phyloP scores from a whole-genome alignment of 2,797 vertebrate genomes.

The Smutsia temminckii region DNA sequence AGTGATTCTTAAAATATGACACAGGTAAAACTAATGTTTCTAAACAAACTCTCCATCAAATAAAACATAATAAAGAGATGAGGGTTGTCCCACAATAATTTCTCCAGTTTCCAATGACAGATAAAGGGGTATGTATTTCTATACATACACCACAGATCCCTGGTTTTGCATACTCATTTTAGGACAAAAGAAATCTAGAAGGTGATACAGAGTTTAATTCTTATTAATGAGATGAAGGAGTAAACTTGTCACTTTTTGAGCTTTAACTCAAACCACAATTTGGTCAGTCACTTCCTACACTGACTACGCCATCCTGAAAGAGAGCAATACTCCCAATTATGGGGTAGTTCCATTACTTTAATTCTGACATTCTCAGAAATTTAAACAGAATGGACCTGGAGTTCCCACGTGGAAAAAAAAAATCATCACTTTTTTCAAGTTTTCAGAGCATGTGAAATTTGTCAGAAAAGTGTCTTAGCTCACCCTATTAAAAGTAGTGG shows the following conservation, averaged over 20 bases:
- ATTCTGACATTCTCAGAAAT: constrained; percentile 47
- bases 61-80: constrained; percentile 53
- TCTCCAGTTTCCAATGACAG: constrained; percentile 55
- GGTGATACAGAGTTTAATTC: constrained; percentile 10
- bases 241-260: constrained; percentile 38
- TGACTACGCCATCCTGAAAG: constrained; percentile 12
- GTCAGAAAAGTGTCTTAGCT: constrained; percentile 49
- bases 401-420: constrained; percentile 14
- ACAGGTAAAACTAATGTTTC: not conserved
- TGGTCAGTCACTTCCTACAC: constrained; percentile 34
- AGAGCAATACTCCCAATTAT: not conserved
- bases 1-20: constrained; percentile 45
- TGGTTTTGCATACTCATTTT: constrained; percentile 39
- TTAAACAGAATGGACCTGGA: constrained; percentile 45
- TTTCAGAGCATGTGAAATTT: constrained; percentile 52
- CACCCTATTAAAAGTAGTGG: constrained; percentile 51
- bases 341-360: not conserved
- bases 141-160: not conserved
- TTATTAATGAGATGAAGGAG: not conserved
- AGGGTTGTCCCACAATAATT: constrained; percentile 39
- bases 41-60: constrained; percentile 41
- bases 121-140: not conserved
- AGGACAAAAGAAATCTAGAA: constrained; percentile 49
- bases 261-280: constrained; percentile 51
- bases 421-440: constrained; percentile 15